Evolutionary conservation across 2,888 invertebrate genomes (phyloP), one percentile per base, ranked within the genome.

Genomic region (Caenorhabditis sp.): DNA sequence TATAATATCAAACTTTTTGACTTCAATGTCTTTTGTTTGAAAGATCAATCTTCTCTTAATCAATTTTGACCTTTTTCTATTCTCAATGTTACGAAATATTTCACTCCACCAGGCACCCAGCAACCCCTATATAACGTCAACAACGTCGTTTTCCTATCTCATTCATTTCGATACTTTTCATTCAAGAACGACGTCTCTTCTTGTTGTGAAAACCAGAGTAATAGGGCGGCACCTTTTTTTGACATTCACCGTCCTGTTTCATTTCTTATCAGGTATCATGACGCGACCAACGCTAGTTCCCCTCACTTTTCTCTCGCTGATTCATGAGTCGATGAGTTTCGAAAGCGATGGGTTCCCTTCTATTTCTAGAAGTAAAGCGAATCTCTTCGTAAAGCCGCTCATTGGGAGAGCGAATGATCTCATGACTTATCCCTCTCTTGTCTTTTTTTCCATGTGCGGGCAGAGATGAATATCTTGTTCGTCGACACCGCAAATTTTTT

Each of bases 51-150:
- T n/a, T 19, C 49, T 19, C 10, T 19, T n/a, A 19, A 26, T 14
- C 24, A 14, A 54, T 26, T 26, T 54, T 54, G 26, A 14, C 12
- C 26, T 26, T 0, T 14, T 19, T 31, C 14, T 35, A 19, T 38
- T 28, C n/a, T n/a, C 41, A 26, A 51, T 47, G n/a, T 72, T 59
- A 44, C 72, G 49, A 51, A 47, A 58, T 64, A 22, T 63, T 64
- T 64, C 51, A 28, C 38, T 54, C 49, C 5, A 19, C 24, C 26
- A 54, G 24, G 24, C 6, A 51, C 24, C 54, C 22, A 26, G 14
- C 22, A 54, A 26, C 26, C 24, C 26, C 12, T 24, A 19, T 22
- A 14, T 5, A 26, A 26, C 14, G 8, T 26, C 22, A 26, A 14
- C 22, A 14, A 22, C 6, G 22, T 51, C 8, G 19, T 51, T 51